These are phyloP conservation scores for Parapristionchus giblindavisi DNA, from an alignment of 2,888 invertebrate genomes.

Conservation along the genomic window DNA sequence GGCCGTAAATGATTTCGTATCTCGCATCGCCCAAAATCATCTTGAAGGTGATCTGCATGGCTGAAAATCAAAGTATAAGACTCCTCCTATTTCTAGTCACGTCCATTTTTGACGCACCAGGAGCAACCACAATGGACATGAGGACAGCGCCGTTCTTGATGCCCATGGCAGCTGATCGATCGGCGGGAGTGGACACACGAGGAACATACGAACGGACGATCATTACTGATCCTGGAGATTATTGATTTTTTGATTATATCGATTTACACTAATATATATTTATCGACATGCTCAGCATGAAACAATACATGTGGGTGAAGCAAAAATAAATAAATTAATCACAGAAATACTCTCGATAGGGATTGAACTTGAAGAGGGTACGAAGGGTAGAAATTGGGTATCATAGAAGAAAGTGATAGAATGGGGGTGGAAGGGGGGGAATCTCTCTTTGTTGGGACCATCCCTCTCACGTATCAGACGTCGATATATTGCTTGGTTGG, in stretches of 20 bases:
- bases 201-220: conserved; percentile 19
- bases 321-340: neutral
- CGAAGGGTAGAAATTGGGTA: no score
- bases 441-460: no score
- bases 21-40: no score
- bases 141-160: conserved; percentile 13
- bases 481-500: no score
- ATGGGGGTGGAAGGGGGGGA: no score
- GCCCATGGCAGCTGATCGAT: conserved; percentile 9
- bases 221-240: neutral
- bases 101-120: neutral
- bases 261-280: neutral
- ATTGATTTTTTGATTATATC: neutral
- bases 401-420: no score
- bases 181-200: neutral
- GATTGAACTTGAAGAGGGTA: neutral
- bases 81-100: no score
- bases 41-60: no score
- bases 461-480: no score
- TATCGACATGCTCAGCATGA: neutral
- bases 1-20: no score
- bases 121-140: neutral
- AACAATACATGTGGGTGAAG: neutral
- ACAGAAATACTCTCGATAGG: neutral
- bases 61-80: no score